These are phyloP conservation scores for Stegodyphus dumicola DNA, from an alignment of 1,140 invertebrate species.

Conservation along the genomic window DNA sequence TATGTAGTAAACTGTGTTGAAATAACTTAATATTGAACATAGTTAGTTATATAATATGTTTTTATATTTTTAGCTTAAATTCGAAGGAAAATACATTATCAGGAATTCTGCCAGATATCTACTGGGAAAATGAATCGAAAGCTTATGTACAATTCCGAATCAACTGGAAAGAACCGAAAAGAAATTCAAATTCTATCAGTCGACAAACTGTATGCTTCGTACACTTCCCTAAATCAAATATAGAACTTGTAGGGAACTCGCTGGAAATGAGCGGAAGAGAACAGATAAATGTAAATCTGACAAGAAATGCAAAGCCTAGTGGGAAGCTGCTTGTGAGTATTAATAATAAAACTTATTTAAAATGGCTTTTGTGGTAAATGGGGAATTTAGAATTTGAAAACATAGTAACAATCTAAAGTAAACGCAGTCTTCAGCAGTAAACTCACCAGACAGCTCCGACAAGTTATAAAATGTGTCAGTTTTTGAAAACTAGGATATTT, in stretches of 20 bases:
- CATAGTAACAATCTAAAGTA: too few species aligned
- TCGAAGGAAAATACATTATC: slow-evolving; percentile 7
- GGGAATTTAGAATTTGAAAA: too few species aligned
- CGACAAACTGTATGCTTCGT: slow-evolving; percentile 12
- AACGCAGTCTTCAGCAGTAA: too few species aligned
- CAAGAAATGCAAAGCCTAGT: slow-evolving; percentile 3
- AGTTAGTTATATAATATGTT: too few species aligned
- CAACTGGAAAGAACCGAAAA: slow-evolving; percentile 4
- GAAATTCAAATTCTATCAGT: not conserved
- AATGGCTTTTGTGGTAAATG: too few species aligned
- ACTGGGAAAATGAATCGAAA: slow-evolving; percentile 39
- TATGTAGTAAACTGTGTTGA: too few species aligned
- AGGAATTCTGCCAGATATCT: slow-evolving; percentile 2
- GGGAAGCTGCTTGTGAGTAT: slow-evolving; percentile 31
- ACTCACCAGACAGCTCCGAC: too few species aligned
- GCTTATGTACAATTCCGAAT: slow-evolving; percentile 18
- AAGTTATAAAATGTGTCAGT: too few species aligned
- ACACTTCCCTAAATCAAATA: slow-evolving; percentile 6
- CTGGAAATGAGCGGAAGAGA: not conserved
- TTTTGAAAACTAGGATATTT: too few species aligned
- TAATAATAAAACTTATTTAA: not conserved
- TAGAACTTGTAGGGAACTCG: slow-evolving; percentile 1
- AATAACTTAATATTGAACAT: too few species aligned
- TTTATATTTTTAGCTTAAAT: slow-evolving; percentile 11
- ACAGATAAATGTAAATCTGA: slow-evolving; percentile 16